A percentile compares a stretch with the other conserved stretches of the same genome.
These are phyloP conservation scores for Pollachius pollachius DNA, from an alignment of 2,113 vertebrate genomes.

Conservation along the genomic window DNA sequence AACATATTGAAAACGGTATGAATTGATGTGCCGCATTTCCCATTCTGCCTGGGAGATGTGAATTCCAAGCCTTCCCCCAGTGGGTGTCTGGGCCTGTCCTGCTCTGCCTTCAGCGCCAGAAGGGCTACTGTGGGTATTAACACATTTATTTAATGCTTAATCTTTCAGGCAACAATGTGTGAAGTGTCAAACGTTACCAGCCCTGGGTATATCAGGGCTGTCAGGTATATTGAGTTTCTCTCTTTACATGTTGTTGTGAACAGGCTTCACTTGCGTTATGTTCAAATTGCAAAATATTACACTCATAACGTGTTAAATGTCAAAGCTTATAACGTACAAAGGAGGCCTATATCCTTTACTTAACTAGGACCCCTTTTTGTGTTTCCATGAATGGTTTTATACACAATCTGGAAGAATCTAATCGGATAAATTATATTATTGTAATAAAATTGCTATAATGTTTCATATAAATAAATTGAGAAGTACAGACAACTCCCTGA, in stretches of 20 bases:
- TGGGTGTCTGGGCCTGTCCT: slow-evolving; percentile 78
- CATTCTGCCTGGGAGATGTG: slow-evolving; percentile 81
- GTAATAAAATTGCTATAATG: too few species aligned
- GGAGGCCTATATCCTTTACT: too few species aligned
- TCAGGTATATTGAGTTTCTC: neutral
- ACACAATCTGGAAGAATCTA: too few species aligned
- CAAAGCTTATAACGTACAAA: too few species aligned
- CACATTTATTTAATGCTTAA: slow-evolving; percentile 55
- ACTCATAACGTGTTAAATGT: too few species aligned
- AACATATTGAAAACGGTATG: slow-evolving; percentile 47
- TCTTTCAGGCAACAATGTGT: slow-evolving; percentile 48
- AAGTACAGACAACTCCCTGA: too few species aligned
- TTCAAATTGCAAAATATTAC: too few species aligned
- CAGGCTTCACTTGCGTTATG: too few species aligned
- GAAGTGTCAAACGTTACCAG: slow-evolving; percentile 12
- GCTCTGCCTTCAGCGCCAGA: slow-evolving; percentile 70
- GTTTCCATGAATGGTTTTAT: too few species aligned
- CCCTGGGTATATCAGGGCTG: neutral
- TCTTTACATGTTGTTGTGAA: neutral
- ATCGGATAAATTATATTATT: too few species aligned
- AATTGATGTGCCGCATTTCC: slow-evolving; percentile 62
- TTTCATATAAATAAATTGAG: too few species aligned
- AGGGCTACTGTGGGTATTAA: slow-evolving; percentile 71
- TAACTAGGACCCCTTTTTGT: too few species aligned
- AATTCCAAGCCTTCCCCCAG: slow-evolving; percentile 81